Percentiles rank a stretch among this genome's conserved stretches.
These are phyloP conservation scores for Stenodera caucasica DNA, from an alignment of 2,888 invertebrate genomes.

Conservation along the genomic window DNA sequence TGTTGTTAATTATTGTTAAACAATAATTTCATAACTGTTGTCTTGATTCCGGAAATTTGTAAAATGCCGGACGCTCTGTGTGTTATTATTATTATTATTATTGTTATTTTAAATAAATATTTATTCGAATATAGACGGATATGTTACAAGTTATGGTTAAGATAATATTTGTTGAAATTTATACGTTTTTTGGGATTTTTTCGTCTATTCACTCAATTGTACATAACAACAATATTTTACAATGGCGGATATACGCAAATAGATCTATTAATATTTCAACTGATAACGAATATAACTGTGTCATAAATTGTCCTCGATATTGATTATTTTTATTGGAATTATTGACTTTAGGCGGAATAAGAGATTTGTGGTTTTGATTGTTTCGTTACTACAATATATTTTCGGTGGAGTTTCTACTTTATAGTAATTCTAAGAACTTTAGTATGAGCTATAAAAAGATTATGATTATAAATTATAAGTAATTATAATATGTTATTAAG, in stretches of 20 bases:
- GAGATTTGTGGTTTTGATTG: too few relatives aligned
- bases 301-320: too few relatives aligned
- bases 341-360: too few relatives aligned
- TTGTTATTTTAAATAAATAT: constrained; percentile 40
- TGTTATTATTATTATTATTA: too few relatives aligned
- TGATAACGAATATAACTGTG: constrained; percentile 16
- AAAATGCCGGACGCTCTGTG: constrained; percentile 32
- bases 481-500: too few relatives aligned
- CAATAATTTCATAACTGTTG: constrained; percentile 2
- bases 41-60: constrained; percentile 29
- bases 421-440: not conserved
- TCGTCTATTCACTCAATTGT: constrained; percentile 23
- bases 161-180: constrained; percentile 35
- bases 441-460: constrained; percentile 1
- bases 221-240: not conserved
- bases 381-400: too few relatives aligned
- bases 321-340: too few relatives aligned
- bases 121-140: constrained; percentile 39
- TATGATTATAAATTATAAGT: too few relatives aligned
- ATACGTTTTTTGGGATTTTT: constrained; percentile 23
- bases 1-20: not conserved
- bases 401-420: too few relatives aligned
- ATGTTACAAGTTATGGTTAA: constrained; percentile 35
- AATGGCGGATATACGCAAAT: constrained; percentile 13
- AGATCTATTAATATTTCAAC: constrained; percentile 21